Conservation (phyloP, 2,888 invertebrate species). For the Hypsopygia costalis region DNA sequence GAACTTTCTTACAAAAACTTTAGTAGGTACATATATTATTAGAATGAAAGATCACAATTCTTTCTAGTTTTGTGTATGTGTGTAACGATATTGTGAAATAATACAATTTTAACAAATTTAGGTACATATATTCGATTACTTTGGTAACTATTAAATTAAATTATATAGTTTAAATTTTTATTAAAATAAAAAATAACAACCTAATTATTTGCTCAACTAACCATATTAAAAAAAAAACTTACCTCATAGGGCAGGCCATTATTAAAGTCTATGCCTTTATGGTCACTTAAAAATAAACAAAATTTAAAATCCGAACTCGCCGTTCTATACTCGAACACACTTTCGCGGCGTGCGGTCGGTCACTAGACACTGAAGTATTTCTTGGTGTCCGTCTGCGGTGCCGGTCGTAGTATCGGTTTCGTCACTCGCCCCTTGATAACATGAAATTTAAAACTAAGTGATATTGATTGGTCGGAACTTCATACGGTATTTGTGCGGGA, state of each 20-base stretch:
- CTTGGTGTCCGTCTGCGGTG: constrained; percentile 10
- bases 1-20: too few species aligned
- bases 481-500: constrained; percentile 9
- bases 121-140: too few species aligned
- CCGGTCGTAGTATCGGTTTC: constrained; percentile 33
- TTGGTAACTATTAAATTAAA: too few species aligned
- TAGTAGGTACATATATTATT: too few species aligned
- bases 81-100: too few species aligned
- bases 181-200: too few species aligned
- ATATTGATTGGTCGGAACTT: constrained; percentile 20
- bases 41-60: too few species aligned
- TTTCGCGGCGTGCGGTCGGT: constrained; percentile 36
- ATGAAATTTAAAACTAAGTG: constrained; percentile 35
- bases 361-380: constrained; percentile 31
- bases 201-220: too few species aligned
- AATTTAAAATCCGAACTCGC: constrained; percentile 19
- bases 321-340: constrained; percentile 26
- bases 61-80: too few species aligned
- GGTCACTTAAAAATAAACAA: constrained; percentile 10
- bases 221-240: too few species aligned
- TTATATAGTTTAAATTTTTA: too few species aligned
- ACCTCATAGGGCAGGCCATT: constrained; percentile 75
- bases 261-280: constrained; percentile 14
- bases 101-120: too few species aligned
- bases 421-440: constrained; percentile 39